phyloP scores from a whole-genome alignment of 2,888 invertebrate species.

The Euzetes globulus region DNA sequence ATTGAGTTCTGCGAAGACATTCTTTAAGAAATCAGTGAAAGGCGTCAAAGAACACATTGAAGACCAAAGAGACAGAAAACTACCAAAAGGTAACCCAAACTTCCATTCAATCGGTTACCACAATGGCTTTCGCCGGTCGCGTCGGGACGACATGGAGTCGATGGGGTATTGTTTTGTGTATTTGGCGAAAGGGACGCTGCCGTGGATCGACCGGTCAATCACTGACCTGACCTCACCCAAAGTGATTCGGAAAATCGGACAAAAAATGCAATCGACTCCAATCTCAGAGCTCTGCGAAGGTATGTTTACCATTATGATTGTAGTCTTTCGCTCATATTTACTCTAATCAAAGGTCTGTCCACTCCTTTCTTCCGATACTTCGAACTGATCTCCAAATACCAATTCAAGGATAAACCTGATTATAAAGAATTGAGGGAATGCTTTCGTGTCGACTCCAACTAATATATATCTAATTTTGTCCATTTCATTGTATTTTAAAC shows the following conservation, averaged over 20 bases:
- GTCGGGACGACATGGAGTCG: conserved; percentile 26
- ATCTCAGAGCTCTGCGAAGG: background rate
- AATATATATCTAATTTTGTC: background rate
- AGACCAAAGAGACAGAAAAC: background rate
- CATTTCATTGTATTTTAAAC: background rate
- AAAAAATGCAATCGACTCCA: background rate
- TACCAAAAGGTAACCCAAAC: background rate
- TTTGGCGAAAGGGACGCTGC: background rate
- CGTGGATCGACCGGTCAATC: conserved; percentile 1
- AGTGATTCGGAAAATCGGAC: background rate
- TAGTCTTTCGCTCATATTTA: too few relatives aligned
- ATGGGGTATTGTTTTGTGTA: background rate
- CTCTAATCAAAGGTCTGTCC: background rate
- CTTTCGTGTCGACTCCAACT: background rate
- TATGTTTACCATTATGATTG: background rate
- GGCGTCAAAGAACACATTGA: background rate
- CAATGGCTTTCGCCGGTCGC: conserved; percentile 1
- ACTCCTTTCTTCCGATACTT: background rate
- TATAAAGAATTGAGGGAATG: background rate
- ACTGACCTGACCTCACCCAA: background rate
- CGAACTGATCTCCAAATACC: background rate
- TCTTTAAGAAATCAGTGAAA: background rate
- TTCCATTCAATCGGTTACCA: conserved; percentile 13
- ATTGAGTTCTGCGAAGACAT: background rate
- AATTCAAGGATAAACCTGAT: background rate